Evolutionary conservation across 2,113 vertebrate species (phyloP).

Genomic region (Muntiacus reevesi): DNA sequence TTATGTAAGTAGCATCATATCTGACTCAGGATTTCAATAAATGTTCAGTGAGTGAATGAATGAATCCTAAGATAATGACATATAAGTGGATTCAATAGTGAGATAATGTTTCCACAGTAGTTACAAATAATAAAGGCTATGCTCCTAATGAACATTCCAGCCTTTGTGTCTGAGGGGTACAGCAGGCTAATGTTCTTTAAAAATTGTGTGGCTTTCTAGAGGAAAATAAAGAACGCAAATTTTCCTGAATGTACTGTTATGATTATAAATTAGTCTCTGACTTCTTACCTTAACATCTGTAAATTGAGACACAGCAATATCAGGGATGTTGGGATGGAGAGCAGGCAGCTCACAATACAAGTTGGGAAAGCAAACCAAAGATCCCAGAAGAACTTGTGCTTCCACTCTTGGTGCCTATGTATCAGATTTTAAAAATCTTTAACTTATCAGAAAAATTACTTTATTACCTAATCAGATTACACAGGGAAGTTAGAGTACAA

Average conservation of each 20-base stretch:
- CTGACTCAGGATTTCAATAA: slow-evolving; percentile 20
- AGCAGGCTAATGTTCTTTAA: not conserved
- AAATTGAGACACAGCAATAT: slow-evolving; percentile 93
- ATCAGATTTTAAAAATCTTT: slow-evolving; percentile 36
- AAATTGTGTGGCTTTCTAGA: not conserved
- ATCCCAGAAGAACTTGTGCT: slow-evolving; percentile 96
- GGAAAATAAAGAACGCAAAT: not conserved
- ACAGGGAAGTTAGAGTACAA: not conserved
- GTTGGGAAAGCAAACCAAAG: slow-evolving; percentile 97
- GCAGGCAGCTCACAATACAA: slow-evolving; percentile 94
- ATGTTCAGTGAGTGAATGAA: slow-evolving; percentile 26
- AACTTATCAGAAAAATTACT: not conserved
- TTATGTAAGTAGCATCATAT: not conserved
- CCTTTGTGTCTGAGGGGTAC: not conserved
- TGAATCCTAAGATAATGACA: not conserved
- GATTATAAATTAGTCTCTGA: slow-evolving; percentile 1
- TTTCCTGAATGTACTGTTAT: not conserved
- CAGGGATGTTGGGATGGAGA: slow-evolving; percentile 93
- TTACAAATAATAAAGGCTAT: slow-evolving; percentile 14
- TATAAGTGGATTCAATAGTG: not conserved
- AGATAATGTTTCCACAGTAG: not conserved
- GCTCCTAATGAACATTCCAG: not conserved
- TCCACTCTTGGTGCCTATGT: slow-evolving; percentile 95
- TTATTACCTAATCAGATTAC: not conserved
- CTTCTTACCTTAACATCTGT: slow-evolving; percentile 90